Conservation (phyloP, 2,888 invertebrate genomes). For the Electrophaes corylata region DNA sequence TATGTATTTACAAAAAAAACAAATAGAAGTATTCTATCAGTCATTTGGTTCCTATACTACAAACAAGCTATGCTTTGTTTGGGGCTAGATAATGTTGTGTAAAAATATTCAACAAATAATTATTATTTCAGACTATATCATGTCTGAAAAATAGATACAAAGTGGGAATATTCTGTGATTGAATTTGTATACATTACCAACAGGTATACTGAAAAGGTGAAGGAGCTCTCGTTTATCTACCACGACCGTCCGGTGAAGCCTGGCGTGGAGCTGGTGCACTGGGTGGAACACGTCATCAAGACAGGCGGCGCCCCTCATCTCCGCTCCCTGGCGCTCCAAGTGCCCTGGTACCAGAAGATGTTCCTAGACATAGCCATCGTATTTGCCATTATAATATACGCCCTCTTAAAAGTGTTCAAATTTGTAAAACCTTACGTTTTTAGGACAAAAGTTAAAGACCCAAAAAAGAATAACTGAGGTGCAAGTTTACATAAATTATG, state of each 20-base stretch:
- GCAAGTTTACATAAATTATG: too few relatives aligned
- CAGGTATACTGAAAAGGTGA: conserved; percentile 50
- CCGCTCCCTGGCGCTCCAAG: conserved; percentile 51
- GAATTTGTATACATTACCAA: too few relatives aligned
- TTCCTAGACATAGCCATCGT: conserved; percentile 48
- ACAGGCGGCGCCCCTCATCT: conserved; percentile 55
- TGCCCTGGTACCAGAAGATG: conserved; percentile 56
- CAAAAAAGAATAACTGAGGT: conserved; percentile 18
- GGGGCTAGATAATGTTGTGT: too few relatives aligned
- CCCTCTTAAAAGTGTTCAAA: conserved; percentile 14
- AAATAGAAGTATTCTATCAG: too few relatives aligned
- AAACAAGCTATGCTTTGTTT: too few relatives aligned
- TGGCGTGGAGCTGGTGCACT: conserved; percentile 51
- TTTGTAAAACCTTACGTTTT: conserved; percentile 20
- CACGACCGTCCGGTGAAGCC: conserved; percentile 54
- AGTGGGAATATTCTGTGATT: too few relatives aligned
- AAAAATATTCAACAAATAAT: too few relatives aligned
- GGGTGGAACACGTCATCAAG: conserved; percentile 55
- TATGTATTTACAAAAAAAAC: too few relatives aligned
- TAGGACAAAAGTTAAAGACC: conserved; percentile 10
- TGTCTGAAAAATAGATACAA: too few relatives aligned
- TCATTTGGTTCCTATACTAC: too few relatives aligned
- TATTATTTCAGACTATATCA: too few relatives aligned
- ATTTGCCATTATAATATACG: conserved; percentile 16
- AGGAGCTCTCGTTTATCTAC: conserved; percentile 50